Percentiles rank a stretch among this genome's conserved stretches.
phyloP scores from a whole-genome alignment of 2,797 vertebrate species.

The Iguana delicatissima region DNA sequence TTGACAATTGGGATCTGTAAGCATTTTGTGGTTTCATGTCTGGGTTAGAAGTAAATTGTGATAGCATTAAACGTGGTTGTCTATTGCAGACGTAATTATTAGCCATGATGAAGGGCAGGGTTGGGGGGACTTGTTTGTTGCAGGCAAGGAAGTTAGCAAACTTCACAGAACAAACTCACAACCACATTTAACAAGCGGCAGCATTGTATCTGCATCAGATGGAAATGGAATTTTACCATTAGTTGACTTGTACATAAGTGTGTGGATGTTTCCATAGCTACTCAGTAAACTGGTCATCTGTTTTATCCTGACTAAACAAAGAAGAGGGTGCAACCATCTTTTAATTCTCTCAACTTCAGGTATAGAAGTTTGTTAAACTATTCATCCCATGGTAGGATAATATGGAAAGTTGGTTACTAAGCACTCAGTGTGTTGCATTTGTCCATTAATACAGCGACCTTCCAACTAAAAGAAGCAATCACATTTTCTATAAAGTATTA shows the following conservation, averaged over 20 bases:
- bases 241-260: no score
- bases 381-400: background rate
- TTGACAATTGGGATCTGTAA: background rate
- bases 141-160: background rate
- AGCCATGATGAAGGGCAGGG: background rate
- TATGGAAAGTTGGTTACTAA: background rate
- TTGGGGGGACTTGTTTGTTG: background rate
- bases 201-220: background rate
- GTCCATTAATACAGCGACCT: background rate
- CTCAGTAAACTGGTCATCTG: background rate
- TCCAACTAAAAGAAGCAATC: constrained; percentile 5
- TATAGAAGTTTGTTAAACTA: background rate
- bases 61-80: background rate
- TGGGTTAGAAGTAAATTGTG: background rate
- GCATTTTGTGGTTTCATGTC: background rate
- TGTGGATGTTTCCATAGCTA: background rate
- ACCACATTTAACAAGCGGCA: background rate
- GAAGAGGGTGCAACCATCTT: background rate
- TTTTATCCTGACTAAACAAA: background rate
- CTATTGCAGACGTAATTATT: background rate
- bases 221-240: background rate
- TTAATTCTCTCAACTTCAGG: background rate
- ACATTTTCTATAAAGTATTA: constrained; percentile 18
- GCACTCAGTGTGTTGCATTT: background rate
- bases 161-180: background rate